phyloP scores from a whole-genome alignment of 1,140 invertebrate genomes.

The Asbolus verrucosus region DNA sequence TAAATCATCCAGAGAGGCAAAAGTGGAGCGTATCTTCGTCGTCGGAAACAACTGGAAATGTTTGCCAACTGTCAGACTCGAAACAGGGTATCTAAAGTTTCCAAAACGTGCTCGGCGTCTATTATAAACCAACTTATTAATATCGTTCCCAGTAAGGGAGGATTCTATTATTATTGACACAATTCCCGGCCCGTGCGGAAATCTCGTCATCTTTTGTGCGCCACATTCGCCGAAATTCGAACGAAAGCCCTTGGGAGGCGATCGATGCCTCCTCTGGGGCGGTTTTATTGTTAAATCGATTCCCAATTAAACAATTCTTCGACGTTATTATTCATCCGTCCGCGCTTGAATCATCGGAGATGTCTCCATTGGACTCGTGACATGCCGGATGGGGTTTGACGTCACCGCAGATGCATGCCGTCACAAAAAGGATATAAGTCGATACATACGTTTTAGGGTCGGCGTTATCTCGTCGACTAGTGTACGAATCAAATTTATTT shows the following conservation, averaged over 20 bases:
- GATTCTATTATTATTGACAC: conserved; percentile 37
- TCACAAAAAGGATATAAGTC: background rate
- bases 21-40: background rate
- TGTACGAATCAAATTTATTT: background rate
- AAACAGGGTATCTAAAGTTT: background rate
- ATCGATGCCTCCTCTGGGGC: background rate
- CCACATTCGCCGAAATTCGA: background rate
- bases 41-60: background rate
- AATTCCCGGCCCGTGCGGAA: conserved; percentile 2
- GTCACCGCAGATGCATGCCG: background rate
- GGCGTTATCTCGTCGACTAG: too few species aligned
- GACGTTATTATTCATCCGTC: background rate
- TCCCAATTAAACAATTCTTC: background rate
- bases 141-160: conserved; percentile 25
- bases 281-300: too few species aligned
- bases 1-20: background rate
- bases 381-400: background rate
- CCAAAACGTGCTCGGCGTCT: background rate
- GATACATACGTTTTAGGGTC: too few species aligned
- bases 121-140: conserved; percentile 17
- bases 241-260: background rate
- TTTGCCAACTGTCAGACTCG: conserved; percentile 3
- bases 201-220: background rate
- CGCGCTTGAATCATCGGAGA: background rate
- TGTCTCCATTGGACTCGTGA: background rate